Percentiles rank a stretch among this genome's conserved stretches.
Conservation (phyloP, 2,888 invertebrate genomes). For the Halictus ligatus region DNA sequence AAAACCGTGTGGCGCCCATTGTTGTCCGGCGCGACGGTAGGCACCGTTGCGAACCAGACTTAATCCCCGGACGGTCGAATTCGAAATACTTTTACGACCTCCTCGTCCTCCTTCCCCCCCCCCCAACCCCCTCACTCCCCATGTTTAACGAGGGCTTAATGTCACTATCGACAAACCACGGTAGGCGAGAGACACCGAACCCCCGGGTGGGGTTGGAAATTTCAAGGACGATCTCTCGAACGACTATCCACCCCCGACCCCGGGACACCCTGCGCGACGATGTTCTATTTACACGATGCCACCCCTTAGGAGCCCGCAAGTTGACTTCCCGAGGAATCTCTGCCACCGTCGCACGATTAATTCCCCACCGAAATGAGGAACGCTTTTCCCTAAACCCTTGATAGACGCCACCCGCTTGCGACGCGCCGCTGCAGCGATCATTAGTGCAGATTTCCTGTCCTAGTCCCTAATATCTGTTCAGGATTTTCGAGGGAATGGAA, state of each 20-base stretch:
- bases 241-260: background rate
- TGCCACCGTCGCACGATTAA: constrained; percentile 10
- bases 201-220: constrained; percentile 25
- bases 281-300: constrained; percentile 43
- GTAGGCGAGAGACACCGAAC: background rate
- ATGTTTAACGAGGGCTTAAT: constrained; percentile 46
- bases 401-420: background rate
- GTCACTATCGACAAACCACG: constrained; percentile 51
- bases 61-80: constrained; percentile 45
- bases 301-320: constrained; percentile 13
- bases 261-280: constrained; percentile 26
- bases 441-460: background rate
- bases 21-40: constrained; percentile 24
- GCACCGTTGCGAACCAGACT: constrained; percentile 26
- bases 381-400: background rate
- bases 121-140: background rate
- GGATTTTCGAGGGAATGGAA: background rate
- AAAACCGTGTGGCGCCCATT: constrained; percentile 38
- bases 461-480: background rate
- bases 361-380: background rate
- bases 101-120: background rate
- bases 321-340: constrained; percentile 41
- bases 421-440: background rate
- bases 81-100: constrained; percentile 52
- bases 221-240: constrained; percentile 39